Conservation (phyloP, 1,140 invertebrate species). For the Drosophila varians region DNA sequence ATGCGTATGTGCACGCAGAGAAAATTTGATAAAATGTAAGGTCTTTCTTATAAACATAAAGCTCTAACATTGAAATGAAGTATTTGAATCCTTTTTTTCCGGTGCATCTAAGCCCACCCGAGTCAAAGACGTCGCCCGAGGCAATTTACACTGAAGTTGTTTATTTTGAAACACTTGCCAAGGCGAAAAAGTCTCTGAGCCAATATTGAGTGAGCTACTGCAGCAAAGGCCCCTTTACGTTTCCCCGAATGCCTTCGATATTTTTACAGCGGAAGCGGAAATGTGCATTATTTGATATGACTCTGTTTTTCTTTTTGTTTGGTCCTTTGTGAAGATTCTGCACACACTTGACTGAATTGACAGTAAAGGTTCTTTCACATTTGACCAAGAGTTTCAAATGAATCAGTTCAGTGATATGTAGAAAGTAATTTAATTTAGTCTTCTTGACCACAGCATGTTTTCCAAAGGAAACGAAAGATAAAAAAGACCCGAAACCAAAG, state of each 20-base stretch:
- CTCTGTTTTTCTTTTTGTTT: slow-evolving; percentile 27
- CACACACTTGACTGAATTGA: slow-evolving; percentile 28
- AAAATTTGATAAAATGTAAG: neutral
- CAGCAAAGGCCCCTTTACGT: neutral
- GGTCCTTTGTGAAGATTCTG: neutral
- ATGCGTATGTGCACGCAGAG: slow-evolving; percentile 9
- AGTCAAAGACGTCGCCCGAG: slow-evolving; percentile 49
- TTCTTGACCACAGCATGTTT: slow-evolving; percentile 13
- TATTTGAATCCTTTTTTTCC: neutral
- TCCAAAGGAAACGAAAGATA: slow-evolving; percentile 4
- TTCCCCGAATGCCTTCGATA: slow-evolving; percentile 30
- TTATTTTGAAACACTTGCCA: slow-evolving; percentile 77
- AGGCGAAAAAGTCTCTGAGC: slow-evolving; percentile 37
- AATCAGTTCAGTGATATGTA: slow-evolving; percentile 12
- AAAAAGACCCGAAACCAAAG: neutral
- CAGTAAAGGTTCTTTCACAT: slow-evolving; percentile 21
- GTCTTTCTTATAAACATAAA: no score
- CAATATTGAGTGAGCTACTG: slow-evolving; percentile 50
- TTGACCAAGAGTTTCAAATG: neutral
- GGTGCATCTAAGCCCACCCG: slow-evolving; percentile 13
- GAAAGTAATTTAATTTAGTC: slow-evolving; percentile 42
- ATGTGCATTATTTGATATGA: slow-evolving; percentile 76
- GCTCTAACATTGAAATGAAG: no score
- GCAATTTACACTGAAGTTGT: slow-evolving; percentile 79
- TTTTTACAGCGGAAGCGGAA: slow-evolving; percentile 62